These are phyloP conservation scores for Strigamia crassipes DNA, from an alignment of 2,888 invertebrate species.

Conservation along the genomic window DNA sequence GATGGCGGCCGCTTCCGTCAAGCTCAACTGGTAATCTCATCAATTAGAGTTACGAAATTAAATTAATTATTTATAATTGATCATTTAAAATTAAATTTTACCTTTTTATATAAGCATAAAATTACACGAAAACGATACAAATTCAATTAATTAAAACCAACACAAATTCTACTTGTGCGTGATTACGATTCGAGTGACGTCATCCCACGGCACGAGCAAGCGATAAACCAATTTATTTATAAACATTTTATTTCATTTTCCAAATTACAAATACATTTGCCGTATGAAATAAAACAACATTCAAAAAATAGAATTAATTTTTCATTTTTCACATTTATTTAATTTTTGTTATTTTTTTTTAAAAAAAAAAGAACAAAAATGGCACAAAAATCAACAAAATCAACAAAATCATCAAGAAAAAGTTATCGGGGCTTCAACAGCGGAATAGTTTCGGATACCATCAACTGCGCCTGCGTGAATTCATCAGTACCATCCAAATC, in stretches of 20 bases:
- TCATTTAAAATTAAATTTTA: background rate
- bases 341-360: no score
- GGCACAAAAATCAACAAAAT: no score
- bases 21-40: conserved; percentile 43
- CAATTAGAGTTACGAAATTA: conserved; percentile 38
- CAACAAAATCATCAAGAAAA: no score
- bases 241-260: no score
- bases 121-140: background rate
- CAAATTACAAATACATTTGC: no score
- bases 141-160: background rate
- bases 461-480: conserved; percentile 70
- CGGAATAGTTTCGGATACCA: conserved; percentile 64
- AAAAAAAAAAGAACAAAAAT: no score
- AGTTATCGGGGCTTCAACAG: conserved; percentile 13
- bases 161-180: background rate
- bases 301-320: no score
- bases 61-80: conserved; percentile 38
- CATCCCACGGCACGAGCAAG: background rate
- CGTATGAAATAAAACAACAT: background rate
- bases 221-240: no score
- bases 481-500: conserved; percentile 77
- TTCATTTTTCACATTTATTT: no score
- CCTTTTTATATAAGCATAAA: background rate
- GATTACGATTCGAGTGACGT: background rate
- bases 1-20: background rate